Base-by-base conservation (phyloP, 2,888 invertebrate species). In the Helleia helle region DNA sequence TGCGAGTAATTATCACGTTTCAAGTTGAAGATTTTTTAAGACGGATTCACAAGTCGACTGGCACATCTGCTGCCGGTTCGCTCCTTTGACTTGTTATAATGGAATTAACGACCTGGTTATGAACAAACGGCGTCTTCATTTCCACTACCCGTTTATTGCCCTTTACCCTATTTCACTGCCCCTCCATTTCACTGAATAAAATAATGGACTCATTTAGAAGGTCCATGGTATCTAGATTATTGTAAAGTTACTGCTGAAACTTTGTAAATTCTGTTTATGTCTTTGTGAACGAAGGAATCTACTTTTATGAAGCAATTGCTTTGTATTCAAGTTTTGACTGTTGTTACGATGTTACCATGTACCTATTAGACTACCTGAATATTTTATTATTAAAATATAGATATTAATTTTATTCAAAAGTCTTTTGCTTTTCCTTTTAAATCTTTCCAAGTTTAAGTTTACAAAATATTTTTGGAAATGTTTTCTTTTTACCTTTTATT, bases 101-200 rank as follows among this genome's bases (percentile, higher is more conserved):
- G 70, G 75, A 81, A 81, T 80, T 80, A 83, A 83, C 80, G 77
- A 75, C 76, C 79, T 81, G 83, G 75, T 83, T 81, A 80, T 80
- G 81, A 80, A 83, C 81, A 77, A 83, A 80, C 77, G 79, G 70
- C 71, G 74, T 80, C 81, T 81, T 79, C 77, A 81, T 80, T 80
- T 79, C 70, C 76, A 81, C 67, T 69, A 69, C 62, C 65, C 71
- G 69, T 74, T 76, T 74, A 65, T 73, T 56, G 58, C 56, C 75
- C 61, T 76, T 66, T 68, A 62, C 72, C 70, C 74, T 79, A 81
- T 80, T 81, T 77, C 74, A 76, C 73, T 71, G 75, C 69, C 75
- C 71, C 74, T 70, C 74, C 71, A 77, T 79, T 80, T 71, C 72
- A 72, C 72, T 59, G 68, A 73, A 71, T 72, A 70, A 75, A 80